Evolutionary conservation across 2,113 vertebrate species (phyloP), one percentile per base, ranked within the genome.

Genomic region (Rhynchomys soricoides): DNA sequence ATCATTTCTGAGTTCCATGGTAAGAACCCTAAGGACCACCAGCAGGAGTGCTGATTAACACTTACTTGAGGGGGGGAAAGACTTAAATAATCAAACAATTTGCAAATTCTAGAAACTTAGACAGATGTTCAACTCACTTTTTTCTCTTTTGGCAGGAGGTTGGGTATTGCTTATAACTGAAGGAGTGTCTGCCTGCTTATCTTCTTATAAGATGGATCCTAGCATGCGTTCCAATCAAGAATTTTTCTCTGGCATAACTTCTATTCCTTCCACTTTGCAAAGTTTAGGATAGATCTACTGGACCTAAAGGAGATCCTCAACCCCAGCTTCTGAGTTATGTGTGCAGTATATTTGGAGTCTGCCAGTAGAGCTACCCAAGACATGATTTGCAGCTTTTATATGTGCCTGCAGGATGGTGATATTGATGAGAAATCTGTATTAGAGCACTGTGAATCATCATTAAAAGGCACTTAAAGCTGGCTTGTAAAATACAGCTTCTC

Each of bases 11-110:
- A 96, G 90, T 98, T 97, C 88, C 88, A 97, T 95, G 7, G 0
- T 98, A 98, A 98, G 97, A 98, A 95, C 96, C 94, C 97, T 97
- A 97, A 98, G 90, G 97, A 96, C 96, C 97, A 93, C 94, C 73
- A 96, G 97, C 97, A 96, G 70, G 79, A 98, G 97, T 86, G 90
- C 81, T 98, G 98, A 98, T 98, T 98, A 98, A 98, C 91, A 97
- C 95, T 98, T 98, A 92, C 71, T 93, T 37, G 94, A 13, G 37
- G 45, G 90, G 59, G 0, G 31, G 43, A 40, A 82, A 75, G 79
- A 78, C 95, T 79, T 97, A 97, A 98, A 97, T 97, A 98, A 96
- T 96, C 96, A 96, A 92, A 96, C 83, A 34, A 71, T 96, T 97
- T 95, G 75, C 66, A 95, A 95, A 93, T 92, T 95, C 70, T 86